These are phyloP conservation scores for Arctocebus calabarensis DNA, from an alignment of 2,797 vertebrate genomes.

Conservation along the genomic window DNA sequence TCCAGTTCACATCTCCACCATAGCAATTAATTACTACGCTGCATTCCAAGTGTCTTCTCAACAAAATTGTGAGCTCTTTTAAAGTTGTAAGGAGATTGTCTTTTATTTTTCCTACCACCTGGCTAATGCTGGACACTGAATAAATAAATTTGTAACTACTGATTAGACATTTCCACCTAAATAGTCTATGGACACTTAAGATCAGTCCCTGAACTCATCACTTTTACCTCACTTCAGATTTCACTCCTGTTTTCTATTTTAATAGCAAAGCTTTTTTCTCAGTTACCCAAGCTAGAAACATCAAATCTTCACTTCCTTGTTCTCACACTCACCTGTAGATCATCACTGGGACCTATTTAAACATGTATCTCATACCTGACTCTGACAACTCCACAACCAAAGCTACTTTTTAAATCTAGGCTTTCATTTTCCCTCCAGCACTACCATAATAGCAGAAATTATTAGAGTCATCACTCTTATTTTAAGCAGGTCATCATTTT, in stretches of 20 bases:
- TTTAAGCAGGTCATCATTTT: conserved; percentile 26
- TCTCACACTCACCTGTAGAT: not conserved
- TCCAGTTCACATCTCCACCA: not conserved
- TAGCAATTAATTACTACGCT: not conserved
- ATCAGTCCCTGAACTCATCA: not conserved
- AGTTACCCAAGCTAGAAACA: not conserved
- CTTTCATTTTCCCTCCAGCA: not conserved
- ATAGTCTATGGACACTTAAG: not conserved
- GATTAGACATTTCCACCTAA: not conserved
- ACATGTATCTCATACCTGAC: not conserved
- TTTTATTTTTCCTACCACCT: not conserved
- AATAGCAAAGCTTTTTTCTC: not conserved
- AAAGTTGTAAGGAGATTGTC: not conserved
- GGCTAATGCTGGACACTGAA: not conserved
- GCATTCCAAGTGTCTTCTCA: not conserved
- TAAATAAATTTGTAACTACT: not conserved
- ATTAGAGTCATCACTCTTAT: not conserved
- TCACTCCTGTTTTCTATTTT: not conserved
- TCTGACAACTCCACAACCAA: not conserved
- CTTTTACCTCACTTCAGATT: not conserved
- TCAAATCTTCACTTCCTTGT: conserved; percentile 45
- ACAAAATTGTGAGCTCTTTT: not conserved
- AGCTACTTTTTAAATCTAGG: not conserved
- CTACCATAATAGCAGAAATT: conserved; percentile 27
- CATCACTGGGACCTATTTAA: not conserved